Evolutionary conservation across 2,113 vertebrate species (phyloP), one percentile per base, ranked within the genome.

Genomic region (Nesoenas mayeri): DNA sequence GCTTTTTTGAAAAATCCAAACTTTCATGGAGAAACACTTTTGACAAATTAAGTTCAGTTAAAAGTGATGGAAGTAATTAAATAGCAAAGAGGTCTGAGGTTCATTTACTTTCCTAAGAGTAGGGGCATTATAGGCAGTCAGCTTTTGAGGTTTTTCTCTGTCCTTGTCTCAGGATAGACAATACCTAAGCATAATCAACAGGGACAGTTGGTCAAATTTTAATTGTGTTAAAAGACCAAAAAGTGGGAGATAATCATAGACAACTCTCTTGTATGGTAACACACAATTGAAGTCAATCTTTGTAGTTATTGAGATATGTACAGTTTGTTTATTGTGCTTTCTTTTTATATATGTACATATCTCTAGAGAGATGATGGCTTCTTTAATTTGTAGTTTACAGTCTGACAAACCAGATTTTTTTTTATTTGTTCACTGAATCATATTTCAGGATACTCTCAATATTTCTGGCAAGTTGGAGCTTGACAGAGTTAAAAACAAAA

Each of bases 401-500:
- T 15, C 26, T 58, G 28, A 48, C 21, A 72, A 34, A 9, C 7
- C 25, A 44, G 7, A 5, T 66, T 88, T 5, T 17, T 17, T 77
- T 66, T 84, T 42, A 60, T 84, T 88, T 81, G 15, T 69, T 32
- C 48, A 13, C 5, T 47, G 38, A 93, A 56, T 42, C 3, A 2
- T 61, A 5, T 81, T 94, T 72, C 85, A 61, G 36, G 8, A 75
- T 11, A 56, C 4, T 75, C 20, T 24, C 3, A 20, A 3, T 50
- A 57, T 31, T 88, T 71, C 50, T 87, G 34, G 5, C 11, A 85
- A 69, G 12, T 15, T 66, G 32, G 10, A 47, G 4, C 31, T 66
- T 81, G 15, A 64, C 21, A 75, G n/a, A 44, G 16, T 91, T 90
- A 78, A 94, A 92, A 95, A 15, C 8, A 71, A 73, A 92, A 57